Evolutionary conservation across 2,113 vertebrate genomes (phyloP).

Genomic region (Pangasianodon gigas): DNA sequence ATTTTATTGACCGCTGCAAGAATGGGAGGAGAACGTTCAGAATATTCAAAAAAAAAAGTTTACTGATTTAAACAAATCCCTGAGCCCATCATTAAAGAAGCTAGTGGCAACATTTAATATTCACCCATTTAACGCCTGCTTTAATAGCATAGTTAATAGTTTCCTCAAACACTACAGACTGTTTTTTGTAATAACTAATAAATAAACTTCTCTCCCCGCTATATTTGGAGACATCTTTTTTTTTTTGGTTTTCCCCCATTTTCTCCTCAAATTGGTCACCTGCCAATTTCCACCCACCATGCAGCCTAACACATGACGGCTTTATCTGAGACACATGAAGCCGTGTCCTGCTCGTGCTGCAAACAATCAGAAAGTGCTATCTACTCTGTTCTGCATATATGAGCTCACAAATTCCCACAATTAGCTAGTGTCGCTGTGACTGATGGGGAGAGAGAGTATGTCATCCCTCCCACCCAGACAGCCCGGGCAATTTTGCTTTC

Average conservation of each 20-base stretch:
- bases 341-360: no score
- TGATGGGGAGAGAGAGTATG: not conserved
- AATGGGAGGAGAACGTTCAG: not conserved
- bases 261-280: not conserved
- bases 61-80: no score
- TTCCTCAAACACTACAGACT: not conserved
- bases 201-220: not conserved
- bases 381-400: not conserved
- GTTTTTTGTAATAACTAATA: not conserved
- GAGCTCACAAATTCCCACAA: no score
- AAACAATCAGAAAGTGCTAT: not conserved
- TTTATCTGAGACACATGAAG: not conserved
- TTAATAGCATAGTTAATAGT: not conserved
- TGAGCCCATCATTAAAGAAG: no score
- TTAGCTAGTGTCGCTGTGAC: not conserved
- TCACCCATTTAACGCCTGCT: not conserved
- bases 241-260: not conserved
- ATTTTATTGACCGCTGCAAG: not conserved
- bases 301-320: not conserved
- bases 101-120: no score
- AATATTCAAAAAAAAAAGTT: not conserved
- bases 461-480: not conserved
- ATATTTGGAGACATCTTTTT: not conserved
- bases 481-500: not conserved
- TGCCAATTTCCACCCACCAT: not conserved